Percentiles rank a stretch among this genome's conserved stretches.
phyloP scores from a whole-genome alignment of 2,797 vertebrate genomes.

The Parauchenoglanis punctatus region DNA sequence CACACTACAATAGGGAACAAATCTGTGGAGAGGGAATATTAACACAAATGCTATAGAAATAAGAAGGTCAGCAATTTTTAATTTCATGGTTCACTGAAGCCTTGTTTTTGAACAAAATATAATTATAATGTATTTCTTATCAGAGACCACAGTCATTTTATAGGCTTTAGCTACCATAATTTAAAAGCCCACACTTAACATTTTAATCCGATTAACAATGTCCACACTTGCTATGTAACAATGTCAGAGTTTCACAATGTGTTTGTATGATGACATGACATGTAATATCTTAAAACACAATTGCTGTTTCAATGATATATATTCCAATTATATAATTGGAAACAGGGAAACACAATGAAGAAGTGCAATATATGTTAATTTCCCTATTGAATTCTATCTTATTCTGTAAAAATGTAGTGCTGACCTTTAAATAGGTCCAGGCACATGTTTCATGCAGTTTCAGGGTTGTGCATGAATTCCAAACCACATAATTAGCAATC shows the following conservation, averaged over 20 bases:
- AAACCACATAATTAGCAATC: constrained; percentile 6
- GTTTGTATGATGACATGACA: neutral
- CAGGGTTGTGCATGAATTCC: neutral
- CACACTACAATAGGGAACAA: neutral
- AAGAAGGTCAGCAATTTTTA: neutral
- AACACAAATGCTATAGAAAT: neutral
- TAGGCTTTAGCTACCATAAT: neutral
- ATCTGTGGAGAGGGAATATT: neutral
- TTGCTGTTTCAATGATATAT: neutral
- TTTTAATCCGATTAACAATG: neutral
- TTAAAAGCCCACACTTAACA: neutral
- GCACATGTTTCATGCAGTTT: neutral
- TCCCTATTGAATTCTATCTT: neutral
- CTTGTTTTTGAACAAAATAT: neutral
- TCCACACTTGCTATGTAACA: neutral
- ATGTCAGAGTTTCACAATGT: neutral
- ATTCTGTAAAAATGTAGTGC: neutral
- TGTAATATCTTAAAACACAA: neutral
- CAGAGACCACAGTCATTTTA: neutral
- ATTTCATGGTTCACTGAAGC: constrained; percentile 7
- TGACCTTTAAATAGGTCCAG: neutral
- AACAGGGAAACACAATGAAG: neutral
- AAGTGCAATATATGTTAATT: neutral
- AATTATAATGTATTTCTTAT: neutral
- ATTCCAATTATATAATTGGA: too few species aligned